These are phyloP conservation scores for Conopomorpha cramerella DNA, from an alignment of 1,140 invertebrate species.

Conservation along the genomic window DNA sequence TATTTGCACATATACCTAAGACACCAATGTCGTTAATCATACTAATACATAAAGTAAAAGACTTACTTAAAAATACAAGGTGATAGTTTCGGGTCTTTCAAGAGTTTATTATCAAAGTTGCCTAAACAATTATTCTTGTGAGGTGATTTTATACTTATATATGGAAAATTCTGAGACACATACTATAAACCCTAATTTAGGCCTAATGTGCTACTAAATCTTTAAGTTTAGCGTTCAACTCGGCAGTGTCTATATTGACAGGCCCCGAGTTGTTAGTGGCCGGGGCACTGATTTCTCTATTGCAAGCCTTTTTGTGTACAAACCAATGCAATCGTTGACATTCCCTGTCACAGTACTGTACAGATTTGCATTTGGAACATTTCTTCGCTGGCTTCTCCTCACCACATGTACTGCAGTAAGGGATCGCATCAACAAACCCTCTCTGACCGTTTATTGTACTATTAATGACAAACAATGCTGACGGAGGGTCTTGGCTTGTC, in stretches of 20 bases:
- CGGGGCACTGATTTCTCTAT: constrained; percentile 56
- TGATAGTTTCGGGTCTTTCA: no score
- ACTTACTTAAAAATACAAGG: no score
- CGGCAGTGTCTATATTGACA: constrained; percentile 38
- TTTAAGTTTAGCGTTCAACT: constrained; percentile 51
- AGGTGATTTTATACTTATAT: no score
- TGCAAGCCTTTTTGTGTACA: constrained; percentile 89
- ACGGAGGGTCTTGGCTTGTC: constrained; percentile 71
- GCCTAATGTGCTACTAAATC: constrained; percentile 42
- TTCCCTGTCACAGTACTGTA: constrained; percentile 90
- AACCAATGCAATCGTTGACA: constrained; percentile 97
- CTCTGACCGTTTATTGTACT: constrained; percentile 88
- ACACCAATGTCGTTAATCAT: no score
- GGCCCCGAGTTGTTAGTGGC: constrained; percentile 23
- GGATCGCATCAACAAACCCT: constrained; percentile 72
- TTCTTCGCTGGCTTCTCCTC: constrained; percentile 88
- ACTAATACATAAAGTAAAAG: no score
- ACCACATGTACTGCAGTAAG: constrained; percentile 85
- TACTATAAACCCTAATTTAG: no score
- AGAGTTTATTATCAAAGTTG: no score
- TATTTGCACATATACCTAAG: no score
- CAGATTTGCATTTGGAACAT: constrained; percentile 93
- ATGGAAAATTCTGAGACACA: no score
- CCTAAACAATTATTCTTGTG: no score
- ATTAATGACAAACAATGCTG: constrained; percentile 75